Percentiles rank a stretch among this genome's conserved stretches.
These are phyloP conservation scores for Oxyscelio sp. DNA, from an alignment of 2,888 invertebrate species.

Conservation along the genomic window DNA sequence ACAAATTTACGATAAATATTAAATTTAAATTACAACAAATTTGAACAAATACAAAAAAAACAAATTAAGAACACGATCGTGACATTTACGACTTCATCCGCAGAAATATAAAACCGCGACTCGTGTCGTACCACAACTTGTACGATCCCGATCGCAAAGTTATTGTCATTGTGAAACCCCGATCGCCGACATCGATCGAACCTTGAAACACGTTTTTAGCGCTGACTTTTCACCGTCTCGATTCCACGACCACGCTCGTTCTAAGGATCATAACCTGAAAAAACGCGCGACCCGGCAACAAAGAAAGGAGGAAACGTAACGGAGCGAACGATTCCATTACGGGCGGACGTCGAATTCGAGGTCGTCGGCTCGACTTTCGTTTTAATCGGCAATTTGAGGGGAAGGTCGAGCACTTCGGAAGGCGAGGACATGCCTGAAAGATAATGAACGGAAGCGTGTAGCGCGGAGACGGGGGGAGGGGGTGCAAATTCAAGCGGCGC, in stretches of 20 bases:
- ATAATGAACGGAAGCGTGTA: conserved; percentile 68
- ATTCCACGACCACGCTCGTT: conserved; percentile 1
- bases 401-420: conserved; percentile 66
- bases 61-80: no score
- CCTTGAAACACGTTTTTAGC: no score
- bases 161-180: no score
- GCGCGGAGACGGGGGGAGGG: conserved; percentile 12
- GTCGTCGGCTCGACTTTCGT: conserved; percentile 69
- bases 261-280: conserved; percentile 9
- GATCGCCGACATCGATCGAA: no score
- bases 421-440: conserved; percentile 68
- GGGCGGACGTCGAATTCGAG: conserved; percentile 55
- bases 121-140: no score
- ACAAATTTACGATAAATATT: no score
- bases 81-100: no score
- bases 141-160: no score
- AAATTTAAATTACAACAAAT: no score
- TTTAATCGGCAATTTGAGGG: conserved; percentile 65
- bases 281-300: conserved; percentile 41
- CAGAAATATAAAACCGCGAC: no score
- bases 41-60: no score
- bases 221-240: no score
- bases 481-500: conserved; percentile 56
- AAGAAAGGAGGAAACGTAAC: conserved; percentile 57
- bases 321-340: conserved; percentile 52